These are phyloP conservation scores for Enteromius mattozi DNA, from an alignment of 2,797 vertebrate genomes.

Conservation along the genomic window DNA sequence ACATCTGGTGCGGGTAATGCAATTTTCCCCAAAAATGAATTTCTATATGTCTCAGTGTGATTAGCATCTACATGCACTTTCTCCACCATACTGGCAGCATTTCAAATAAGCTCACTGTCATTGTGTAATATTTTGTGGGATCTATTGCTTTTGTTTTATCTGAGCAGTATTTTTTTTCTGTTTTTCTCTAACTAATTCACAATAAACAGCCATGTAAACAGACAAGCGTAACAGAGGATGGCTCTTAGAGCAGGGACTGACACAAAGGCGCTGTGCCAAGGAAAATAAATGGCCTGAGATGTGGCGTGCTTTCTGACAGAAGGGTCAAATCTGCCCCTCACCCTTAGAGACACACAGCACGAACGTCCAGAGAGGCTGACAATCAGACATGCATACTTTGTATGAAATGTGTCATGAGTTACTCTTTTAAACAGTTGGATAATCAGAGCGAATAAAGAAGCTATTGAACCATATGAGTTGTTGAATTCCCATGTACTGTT, in stretches of 20 bases:
- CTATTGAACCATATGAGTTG: neutral
- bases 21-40: neutral
- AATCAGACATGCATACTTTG: slow-evolving; percentile 21
- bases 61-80: neutral
- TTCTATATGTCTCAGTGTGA: neutral
- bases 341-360: slow-evolving; percentile 14
- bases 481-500: neutral
- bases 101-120: slow-evolving; percentile 15
- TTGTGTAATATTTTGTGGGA: slow-evolving; percentile 7
- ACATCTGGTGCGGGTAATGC: neutral
- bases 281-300: slow-evolving; percentile 52
- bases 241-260: slow-evolving; percentile 24
- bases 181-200: slow-evolving; percentile 32
- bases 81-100: neutral
- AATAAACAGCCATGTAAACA: slow-evolving; percentile 63
- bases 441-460: neutral
- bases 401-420: neutral
- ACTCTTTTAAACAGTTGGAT: neutral
- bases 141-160: slow-evolving; percentile 14
- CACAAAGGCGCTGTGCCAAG: slow-evolving; percentile 30
- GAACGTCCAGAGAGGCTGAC: neutral
- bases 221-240: slow-evolving; percentile 26
- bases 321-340: slow-evolving; percentile 26
- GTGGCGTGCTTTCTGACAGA: slow-evolving; percentile 31
- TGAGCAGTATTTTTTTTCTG: slow-evolving; percentile 17